Evolutionary conservation across 2,888 invertebrate genomes (phyloP), one percentile per base, ranked within the genome.

Genomic region (Rotaria socialis): DNA sequence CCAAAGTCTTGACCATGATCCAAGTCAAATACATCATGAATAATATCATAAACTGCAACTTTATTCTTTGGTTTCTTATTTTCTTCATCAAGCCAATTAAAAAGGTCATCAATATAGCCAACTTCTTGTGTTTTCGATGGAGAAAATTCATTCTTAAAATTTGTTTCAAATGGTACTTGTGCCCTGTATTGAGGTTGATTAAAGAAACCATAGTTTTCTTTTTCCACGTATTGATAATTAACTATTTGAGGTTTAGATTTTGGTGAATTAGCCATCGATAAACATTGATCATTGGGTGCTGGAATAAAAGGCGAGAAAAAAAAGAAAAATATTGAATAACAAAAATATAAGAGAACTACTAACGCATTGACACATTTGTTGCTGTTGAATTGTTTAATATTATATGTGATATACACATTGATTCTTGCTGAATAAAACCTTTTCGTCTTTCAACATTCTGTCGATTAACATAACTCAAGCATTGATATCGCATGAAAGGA

Each of bases 401-500:
- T 10, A 67, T 35, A 67, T 67, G 35, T 35, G 67, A 19, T 11
- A 67, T 67, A 67, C 35, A 35, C 35, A 67, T 67, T 35, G 67
- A 67, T 35, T 67, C 67, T 67, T 67, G 67, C 19, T 67, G 67
- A 35, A 35, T 35, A 19, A 35, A 67, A 35, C 19, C 35, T 16
- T 67, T 67, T 35, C 35, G 67, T 35, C 67, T 16, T 67, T 67
- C 67, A 80, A 22, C 35, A 47, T 80, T 80, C 47, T 80, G 80
- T n/a, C 47, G 47, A 14, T 80, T 47, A 43, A n/a, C 47, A 80
- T 80, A 80, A 35, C 8, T 47, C 11, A 47, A 24, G n/a, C 43
- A 80, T 14, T 47, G n/a, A 47, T 47, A 47, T 47, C 80, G 80
- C 4, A 80, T n/a, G 24, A 47, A n/a, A 24, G 80, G 47, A 47